Conservation (phyloP, 2,888 invertebrate genomes). For the Eumacrocentrus americanus region DNA sequence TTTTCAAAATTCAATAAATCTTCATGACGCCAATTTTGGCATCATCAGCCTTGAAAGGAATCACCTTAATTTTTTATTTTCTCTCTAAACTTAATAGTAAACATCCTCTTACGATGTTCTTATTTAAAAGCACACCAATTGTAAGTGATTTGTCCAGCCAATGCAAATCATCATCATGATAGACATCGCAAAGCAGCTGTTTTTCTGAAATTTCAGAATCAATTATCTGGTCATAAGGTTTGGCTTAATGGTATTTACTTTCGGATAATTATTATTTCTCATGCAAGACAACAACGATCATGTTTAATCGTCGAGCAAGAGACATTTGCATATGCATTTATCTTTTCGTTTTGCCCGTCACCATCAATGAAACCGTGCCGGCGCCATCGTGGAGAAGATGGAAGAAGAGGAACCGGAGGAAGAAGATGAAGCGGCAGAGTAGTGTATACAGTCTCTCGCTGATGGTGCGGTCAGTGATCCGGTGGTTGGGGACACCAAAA, state of each 20-base stretch:
- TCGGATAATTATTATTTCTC: neutral
- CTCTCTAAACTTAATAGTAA: no score
- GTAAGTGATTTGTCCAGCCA: no score
- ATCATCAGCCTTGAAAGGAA: no score
- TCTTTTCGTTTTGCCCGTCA: neutral
- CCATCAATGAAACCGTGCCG: neutral
- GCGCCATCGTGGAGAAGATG: neutral
- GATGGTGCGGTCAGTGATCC: constrained; percentile 45
- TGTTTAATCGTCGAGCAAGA: neutral
- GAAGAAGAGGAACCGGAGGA: neutral
- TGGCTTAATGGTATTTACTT: neutral
- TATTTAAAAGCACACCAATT: no score
- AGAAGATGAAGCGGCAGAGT: neutral
- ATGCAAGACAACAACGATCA: neutral
- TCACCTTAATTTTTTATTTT: no score
- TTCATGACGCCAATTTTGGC: no score
- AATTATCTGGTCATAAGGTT: neutral
- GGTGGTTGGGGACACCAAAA: constrained; percentile 47
- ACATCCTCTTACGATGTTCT: no score
- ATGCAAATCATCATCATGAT: neutral
- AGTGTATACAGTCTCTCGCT: neutral
- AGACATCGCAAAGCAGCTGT: neutral
- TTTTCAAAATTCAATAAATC: no score
- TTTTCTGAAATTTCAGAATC: neutral
- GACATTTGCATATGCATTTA: neutral